These are phyloP conservation scores for Coecobrya sp. DNA, from an alignment of 2,888 invertebrate genomes.

Conservation along the genomic window DNA sequence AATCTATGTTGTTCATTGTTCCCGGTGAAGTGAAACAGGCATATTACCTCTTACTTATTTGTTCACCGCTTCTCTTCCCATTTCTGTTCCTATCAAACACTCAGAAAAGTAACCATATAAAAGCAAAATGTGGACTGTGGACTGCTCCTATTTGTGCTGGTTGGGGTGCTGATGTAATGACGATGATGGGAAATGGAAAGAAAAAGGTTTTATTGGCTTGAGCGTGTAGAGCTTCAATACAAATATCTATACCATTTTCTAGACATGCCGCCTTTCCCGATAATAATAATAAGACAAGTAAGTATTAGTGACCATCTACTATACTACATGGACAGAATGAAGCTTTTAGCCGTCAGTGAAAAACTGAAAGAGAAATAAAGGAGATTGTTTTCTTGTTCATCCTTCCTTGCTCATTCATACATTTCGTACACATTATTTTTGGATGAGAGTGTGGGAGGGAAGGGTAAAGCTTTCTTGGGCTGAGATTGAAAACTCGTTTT, in stretches of 20 bases:
- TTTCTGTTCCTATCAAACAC: background rate
- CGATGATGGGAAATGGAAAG: conserved; percentile 7
- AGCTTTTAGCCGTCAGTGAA: conserved; percentile 2
- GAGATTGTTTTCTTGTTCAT: conserved; percentile 66
- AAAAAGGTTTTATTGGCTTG: conserved; percentile 51
- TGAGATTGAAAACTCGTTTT: background rate
- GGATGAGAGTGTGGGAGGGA: background rate
- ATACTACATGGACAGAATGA: background rate
- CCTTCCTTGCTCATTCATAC: conserved; percentile 34
- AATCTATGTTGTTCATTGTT: conserved; percentile 58
- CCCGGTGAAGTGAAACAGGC: conserved; percentile 42
- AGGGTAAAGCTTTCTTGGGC: background rate
- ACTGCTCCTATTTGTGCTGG: background rate
- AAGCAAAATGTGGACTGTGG: background rate
- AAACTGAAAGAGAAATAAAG: background rate
- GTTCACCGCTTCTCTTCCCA: conserved; percentile 4
- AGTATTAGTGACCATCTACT: background rate
- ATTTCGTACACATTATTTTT: background rate
- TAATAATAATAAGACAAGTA: background rate
- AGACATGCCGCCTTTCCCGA: background rate
- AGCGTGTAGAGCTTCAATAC: background rate
- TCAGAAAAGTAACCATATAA: background rate
- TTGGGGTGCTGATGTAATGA: conserved; percentile 23
- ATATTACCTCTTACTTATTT: conserved; percentile 39
- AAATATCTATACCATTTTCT: background rate